Evolutionary conservation across 2,797 vertebrate genomes (phyloP).

Genomic region (Chloroceryle amazona): DNA sequence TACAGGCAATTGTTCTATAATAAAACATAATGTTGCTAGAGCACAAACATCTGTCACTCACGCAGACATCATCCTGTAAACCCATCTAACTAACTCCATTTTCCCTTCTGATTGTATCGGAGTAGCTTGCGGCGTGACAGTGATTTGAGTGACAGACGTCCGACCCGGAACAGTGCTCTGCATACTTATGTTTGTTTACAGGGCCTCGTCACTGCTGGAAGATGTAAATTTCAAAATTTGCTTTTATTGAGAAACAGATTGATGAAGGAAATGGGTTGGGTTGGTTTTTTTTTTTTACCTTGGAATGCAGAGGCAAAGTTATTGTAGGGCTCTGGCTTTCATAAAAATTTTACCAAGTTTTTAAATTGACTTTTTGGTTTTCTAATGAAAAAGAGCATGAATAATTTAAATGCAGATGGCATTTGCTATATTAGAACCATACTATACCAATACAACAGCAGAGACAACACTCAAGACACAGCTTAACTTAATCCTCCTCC

Average conservation of each 20-base stretch:
- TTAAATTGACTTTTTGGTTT: slow-evolving; percentile 76
- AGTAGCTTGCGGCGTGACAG: slow-evolving; percentile 59
- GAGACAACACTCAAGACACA: slow-evolving; percentile 50
- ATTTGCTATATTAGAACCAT: slow-evolving; percentile 46
- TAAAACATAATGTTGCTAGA: slow-evolving; percentile 72
- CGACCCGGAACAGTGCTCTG: not conserved
- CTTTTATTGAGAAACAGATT: slow-evolving; percentile 67
- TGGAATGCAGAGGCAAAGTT: slow-evolving; percentile 49
- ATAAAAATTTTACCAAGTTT: slow-evolving; percentile 80
- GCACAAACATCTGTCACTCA: slow-evolving; percentile 78
- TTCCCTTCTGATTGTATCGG: slow-evolving; percentile 71
- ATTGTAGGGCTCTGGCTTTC: slow-evolving; percentile 63
- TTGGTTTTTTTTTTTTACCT: not conserved
- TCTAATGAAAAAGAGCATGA: slow-evolving; percentile 76
- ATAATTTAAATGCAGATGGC: slow-evolving; percentile 70
- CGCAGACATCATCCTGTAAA: slow-evolving; percentile 70
- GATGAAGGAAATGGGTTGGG: not conserved
- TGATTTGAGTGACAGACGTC: slow-evolving; percentile 74
- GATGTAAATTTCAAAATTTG: slow-evolving; percentile 75
- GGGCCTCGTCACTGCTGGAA: slow-evolving; percentile 38
- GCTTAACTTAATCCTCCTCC: slow-evolving; percentile 47
- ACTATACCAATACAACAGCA: slow-evolving; percentile 19
- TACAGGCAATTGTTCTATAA: slow-evolving; percentile 78
- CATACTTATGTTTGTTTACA: slow-evolving; percentile 72
- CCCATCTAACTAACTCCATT: slow-evolving; percentile 60